Evolutionary conservation across 2,113 vertebrate genomes (phyloP).

Genomic region (Daubentonia madagascariensis): DNA sequence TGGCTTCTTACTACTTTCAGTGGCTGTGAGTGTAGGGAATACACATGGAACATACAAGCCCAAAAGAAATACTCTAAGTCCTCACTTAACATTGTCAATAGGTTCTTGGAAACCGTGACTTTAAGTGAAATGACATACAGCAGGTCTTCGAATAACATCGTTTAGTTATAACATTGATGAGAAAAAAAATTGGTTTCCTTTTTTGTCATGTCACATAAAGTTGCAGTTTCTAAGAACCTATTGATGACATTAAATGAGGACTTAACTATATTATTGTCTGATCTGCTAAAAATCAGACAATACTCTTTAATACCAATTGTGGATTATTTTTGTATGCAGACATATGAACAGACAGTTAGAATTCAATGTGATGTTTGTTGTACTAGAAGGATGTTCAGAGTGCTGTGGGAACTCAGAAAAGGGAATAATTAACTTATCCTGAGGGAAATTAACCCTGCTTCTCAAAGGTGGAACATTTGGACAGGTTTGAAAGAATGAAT

Average conservation of each 20-base stretch:
- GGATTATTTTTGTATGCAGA: slow-evolving; percentile 16
- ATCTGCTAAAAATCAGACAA: not conserved
- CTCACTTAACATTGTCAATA: not conserved
- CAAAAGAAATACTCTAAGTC: not conserved
- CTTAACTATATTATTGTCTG: not conserved
- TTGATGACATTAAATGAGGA: not conserved
- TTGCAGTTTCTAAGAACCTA: not conserved
- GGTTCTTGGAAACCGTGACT: not conserved
- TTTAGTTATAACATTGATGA: not conserved
- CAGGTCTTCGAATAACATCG: not conserved
- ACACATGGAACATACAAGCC: not conserved
- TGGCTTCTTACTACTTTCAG: slow-evolving; percentile 19
- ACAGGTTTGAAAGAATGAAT: slow-evolving; percentile 19
- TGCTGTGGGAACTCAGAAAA: slow-evolving; percentile 10
- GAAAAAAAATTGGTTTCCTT: not conserved
- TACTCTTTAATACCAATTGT: slow-evolving; percentile 3
- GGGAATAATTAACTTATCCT: slow-evolving; percentile 44
- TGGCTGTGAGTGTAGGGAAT: not conserved
- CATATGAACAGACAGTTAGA: slow-evolving; percentile 34
- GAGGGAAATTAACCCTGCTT: slow-evolving; percentile 46
- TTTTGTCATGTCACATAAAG: not conserved
- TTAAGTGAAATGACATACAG: not conserved
- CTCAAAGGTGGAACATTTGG: slow-evolving; percentile 33
- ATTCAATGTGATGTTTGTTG: slow-evolving; percentile 35
- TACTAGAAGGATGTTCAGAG: not conserved